Base-by-base conservation (phyloP, 1,140 invertebrate genomes). In the Ceratosolen fusciceps region DNA sequence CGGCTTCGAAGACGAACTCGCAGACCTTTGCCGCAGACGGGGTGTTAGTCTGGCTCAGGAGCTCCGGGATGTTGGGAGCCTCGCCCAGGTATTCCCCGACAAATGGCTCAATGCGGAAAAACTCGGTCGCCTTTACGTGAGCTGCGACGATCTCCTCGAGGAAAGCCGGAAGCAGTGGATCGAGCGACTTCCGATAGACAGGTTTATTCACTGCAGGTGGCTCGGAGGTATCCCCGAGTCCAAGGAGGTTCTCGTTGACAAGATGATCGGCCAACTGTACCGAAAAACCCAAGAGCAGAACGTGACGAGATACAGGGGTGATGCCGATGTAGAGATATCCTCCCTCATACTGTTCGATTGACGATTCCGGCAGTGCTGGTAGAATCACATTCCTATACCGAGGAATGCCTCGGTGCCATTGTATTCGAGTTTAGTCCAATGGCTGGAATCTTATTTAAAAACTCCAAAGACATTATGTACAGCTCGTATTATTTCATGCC, bases 201-300 rank as follows among this genome's bases (percentile, higher is more conserved):
- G 54, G 26, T 78, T 37, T 19, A 73, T 78, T 37, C 77, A 72
- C 1, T 78, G 70, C 26, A n/a, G n/a, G 19, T 78, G 67, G 54
- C 3, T 31, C 19, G 76, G 60, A 12, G 29, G 37, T 0, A 1
- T 77, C 16, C 31, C 37, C 21, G 67, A 71, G 0, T 14, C 39
- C 0, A 29, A 19, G 1, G 31, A 71, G 19, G 14, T 4, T 1
- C 58, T 71, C 24, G 60, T 77, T 21, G 65, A 70, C 9, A 43
- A 21, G 34, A 70, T 39, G 19, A 77, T 77, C 34, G 16, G 21
- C 16, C 26, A 19, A 7, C 1, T 56, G 1, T 77, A 77, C 43
- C 21, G 29, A n/a, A 29, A 70, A 34, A 54, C 19, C 0, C 34
- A 70, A 2, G 14, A 21, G 4, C 1, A 21, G 10, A 77, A 77